Evolutionary conservation across 1,140 invertebrate species (phyloP).

Genomic region (Drosophila guanche): DNA sequence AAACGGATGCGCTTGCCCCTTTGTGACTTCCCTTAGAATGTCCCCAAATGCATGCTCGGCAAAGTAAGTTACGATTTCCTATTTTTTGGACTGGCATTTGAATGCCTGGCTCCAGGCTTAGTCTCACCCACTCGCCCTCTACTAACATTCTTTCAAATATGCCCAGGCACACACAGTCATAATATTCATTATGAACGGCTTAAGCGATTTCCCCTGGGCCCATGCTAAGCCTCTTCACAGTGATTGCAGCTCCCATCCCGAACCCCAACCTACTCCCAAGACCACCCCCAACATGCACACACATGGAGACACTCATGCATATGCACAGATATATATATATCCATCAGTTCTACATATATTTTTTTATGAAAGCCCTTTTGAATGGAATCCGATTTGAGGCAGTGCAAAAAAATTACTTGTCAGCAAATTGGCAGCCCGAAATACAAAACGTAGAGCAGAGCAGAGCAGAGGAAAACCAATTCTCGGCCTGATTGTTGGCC

Average conservation of each 20-base stretch:
- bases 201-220: slow-evolving; percentile 80
- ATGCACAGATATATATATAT: slow-evolving; percentile 68
- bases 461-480: slow-evolving; percentile 15
- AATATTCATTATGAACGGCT: slow-evolving; percentile 83
- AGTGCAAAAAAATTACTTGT: slow-evolving; percentile 47
- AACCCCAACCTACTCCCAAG: slow-evolving; percentile 12
- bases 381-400: slow-evolving; percentile 72
- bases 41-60: not conserved
- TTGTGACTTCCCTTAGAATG: not conserved
- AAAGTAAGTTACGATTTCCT: slow-evolving; percentile 27
- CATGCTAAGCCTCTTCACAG: slow-evolving; percentile 76
- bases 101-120: slow-evolving; percentile 17
- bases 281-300: slow-evolving; percentile 8
- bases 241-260: slow-evolving; percentile 50
- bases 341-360: slow-evolving; percentile 24
- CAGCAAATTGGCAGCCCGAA: slow-evolving; percentile 69
- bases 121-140: slow-evolving; percentile 3
- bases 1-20: no score
- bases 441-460: slow-evolving; percentile 20
- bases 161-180: slow-evolving; percentile 32
- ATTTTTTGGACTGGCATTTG: slow-evolving; percentile 14
- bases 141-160: slow-evolving; percentile 18
- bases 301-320: slow-evolving; percentile 57
- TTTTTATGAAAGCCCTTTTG: slow-evolving; percentile 52
- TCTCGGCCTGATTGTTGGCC: slow-evolving; percentile 41